These are phyloP conservation scores for Forbesichthys papilliferus DNA, from an alignment of 2,113 vertebrate genomes.

Conservation along the genomic window DNA sequence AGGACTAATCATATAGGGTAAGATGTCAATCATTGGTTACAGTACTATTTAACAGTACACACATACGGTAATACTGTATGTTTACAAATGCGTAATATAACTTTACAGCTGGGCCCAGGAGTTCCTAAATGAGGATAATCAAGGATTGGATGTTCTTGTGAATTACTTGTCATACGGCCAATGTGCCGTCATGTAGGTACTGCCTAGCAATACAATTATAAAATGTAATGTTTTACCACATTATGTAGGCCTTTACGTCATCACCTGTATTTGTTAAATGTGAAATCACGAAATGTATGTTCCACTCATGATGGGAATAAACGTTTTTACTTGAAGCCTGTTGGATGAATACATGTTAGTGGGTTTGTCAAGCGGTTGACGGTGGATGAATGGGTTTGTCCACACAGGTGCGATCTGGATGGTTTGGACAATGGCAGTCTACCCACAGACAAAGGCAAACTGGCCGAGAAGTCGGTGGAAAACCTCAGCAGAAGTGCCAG, in stretches of 20 bases:
- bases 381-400: not conserved
- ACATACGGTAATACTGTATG: not conserved
- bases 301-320: too few relatives aligned
- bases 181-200: slow-evolving; percentile 79
- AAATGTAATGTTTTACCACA: not conserved
- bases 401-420: slow-evolving; percentile 83
- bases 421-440: slow-evolving; percentile 74
- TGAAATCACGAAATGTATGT: not conserved
- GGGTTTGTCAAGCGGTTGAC: not conserved
- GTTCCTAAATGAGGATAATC: slow-evolving; percentile 91
- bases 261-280: not conserved
- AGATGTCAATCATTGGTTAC: slow-evolving; percentile 35
- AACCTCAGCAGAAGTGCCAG: slow-evolving; percentile 80
- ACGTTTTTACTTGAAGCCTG: not conserved
- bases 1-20: slow-evolving; percentile 96
- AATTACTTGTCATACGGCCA: slow-evolving; percentile 91
- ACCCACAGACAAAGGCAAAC: slow-evolving; percentile 73
- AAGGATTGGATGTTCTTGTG: slow-evolving; percentile 88
- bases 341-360: not conserved
- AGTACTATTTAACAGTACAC: not conserved
- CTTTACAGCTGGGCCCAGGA: slow-evolving; percentile 83
- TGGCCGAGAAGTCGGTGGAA: slow-evolving; percentile 79
- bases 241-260: not conserved
- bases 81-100: not conserved
- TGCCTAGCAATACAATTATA: not conserved